Conservation (phyloP, 1,140 invertebrate genomes). For the Fragariocoptes setiger region DNA sequence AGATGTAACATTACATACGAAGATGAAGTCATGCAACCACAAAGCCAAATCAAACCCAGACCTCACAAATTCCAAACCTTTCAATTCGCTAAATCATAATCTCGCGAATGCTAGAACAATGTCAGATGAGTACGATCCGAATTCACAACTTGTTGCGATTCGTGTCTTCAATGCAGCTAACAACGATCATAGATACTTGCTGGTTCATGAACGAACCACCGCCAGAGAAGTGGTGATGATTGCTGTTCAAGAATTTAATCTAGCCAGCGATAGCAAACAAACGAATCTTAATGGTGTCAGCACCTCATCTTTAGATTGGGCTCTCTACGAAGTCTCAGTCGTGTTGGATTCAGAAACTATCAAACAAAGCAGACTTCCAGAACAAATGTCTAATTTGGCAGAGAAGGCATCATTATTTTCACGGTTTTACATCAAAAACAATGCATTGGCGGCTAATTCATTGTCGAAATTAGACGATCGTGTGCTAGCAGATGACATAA, state of each 20-base stretch:
- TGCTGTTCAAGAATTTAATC: constrained; percentile 1
- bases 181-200: constrained; percentile 30
- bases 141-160: constrained; percentile 42
- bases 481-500: no score
- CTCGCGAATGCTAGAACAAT: no score
- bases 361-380: constrained; percentile 73
- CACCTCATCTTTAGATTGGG: constrained; percentile 28
- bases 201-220: constrained; percentile 37
- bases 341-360: constrained; percentile 22
- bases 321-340: constrained; percentile 75
- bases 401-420: constrained; percentile 44
- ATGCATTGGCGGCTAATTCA: no score
- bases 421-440: constrained; percentile 80
- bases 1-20: no score
- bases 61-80: no score
- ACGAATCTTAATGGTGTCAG: neutral
- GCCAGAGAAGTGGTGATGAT: constrained; percentile 93
- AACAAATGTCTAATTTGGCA: constrained; percentile 73
- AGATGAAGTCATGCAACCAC: no score
- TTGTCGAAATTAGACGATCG: no score
- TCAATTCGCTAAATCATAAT: no score
- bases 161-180: constrained; percentile 21
- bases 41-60: no score
- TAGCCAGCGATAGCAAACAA: no score
- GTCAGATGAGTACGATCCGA: no score